Evolutionary conservation across 2,888 invertebrate genomes (phyloP).

Genomic region (Steinernema scapterisci): DNA sequence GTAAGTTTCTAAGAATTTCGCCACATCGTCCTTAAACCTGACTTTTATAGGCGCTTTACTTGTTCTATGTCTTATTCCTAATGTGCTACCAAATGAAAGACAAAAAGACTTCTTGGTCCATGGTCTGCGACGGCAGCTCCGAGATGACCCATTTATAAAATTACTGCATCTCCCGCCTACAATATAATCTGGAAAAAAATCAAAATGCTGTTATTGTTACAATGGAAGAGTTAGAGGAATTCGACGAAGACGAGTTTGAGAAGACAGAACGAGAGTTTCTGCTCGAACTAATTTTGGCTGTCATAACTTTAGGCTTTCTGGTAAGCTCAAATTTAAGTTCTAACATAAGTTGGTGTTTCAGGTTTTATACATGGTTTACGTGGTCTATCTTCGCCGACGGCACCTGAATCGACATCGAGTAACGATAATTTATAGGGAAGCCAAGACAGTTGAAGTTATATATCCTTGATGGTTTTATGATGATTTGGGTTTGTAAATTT

Average conservation of each 20-base stretch:
- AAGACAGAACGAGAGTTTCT: not conserved
- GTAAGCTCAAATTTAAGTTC: not conserved
- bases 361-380: not conserved
- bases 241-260: not conserved
- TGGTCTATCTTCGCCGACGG: not conserved
- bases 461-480: not conserved
- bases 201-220: not conserved
- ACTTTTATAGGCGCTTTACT: not conserved
- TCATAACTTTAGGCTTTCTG: not conserved
- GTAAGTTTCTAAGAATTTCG: not conserved
- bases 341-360: not conserved
- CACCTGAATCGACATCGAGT: not conserved
- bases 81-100: not conserved
- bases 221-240: not conserved
- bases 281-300: not conserved
- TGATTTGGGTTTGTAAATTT: too few species aligned
- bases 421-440: not conserved
- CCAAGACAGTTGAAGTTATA: not conserved
- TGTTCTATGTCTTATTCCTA: not conserved
- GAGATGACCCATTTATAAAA: constrained; percentile 1
- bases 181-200: too few species aligned
- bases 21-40: not conserved
- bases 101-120: not conserved
- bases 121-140: not conserved
- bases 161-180: not conserved